Percentiles rank a stretch among this genome's conserved stretches.
These are phyloP conservation scores for Mellivora capensis DNA, from an alignment of 2,113 vertebrate species.

Conservation along the genomic window DNA sequence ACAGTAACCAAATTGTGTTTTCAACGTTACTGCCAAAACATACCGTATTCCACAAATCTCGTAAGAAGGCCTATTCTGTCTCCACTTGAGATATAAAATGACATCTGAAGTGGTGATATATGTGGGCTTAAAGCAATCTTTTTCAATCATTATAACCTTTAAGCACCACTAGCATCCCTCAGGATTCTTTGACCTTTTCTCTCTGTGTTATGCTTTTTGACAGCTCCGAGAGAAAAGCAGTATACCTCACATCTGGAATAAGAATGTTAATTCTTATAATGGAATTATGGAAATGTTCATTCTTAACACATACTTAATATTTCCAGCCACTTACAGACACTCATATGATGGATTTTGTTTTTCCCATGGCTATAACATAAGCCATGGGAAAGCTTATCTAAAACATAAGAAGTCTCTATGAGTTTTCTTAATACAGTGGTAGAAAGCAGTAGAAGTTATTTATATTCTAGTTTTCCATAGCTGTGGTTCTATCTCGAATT, in stretches of 20 bases:
- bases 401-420: background rate
- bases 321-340: slow-evolving; percentile 63
- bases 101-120: slow-evolving; percentile 53
- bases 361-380: slow-evolving; percentile 49
- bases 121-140: slow-evolving; percentile 33
- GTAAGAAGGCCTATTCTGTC: slow-evolving; percentile 3
- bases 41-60: background rate
- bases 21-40: slow-evolving; percentile 49
- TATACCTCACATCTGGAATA: slow-evolving; percentile 59
- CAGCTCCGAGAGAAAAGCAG: slow-evolving; percentile 49
- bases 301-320: slow-evolving; percentile 35
- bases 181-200: slow-evolving; percentile 53
- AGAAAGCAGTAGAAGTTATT: background rate
- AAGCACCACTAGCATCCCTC: slow-evolving; percentile 36
- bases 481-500: background rate
- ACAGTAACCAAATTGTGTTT: background rate
- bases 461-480: background rate
- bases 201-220: slow-evolving; percentile 47
- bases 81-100: slow-evolving; percentile 33
- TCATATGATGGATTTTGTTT: slow-evolving; percentile 54
- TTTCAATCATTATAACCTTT: slow-evolving; percentile 51
- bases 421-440: slow-evolving; percentile 51
- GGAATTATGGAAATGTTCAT: slow-evolving; percentile 50
- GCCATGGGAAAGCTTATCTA: too few relatives aligned
- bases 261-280: too few relatives aligned